Percentiles rank a stretch among this genome's conserved stretches.
These are phyloP conservation scores for Drosophila lowei DNA, from an alignment of 1,140 invertebrate species.

Conservation along the genomic window DNA sequence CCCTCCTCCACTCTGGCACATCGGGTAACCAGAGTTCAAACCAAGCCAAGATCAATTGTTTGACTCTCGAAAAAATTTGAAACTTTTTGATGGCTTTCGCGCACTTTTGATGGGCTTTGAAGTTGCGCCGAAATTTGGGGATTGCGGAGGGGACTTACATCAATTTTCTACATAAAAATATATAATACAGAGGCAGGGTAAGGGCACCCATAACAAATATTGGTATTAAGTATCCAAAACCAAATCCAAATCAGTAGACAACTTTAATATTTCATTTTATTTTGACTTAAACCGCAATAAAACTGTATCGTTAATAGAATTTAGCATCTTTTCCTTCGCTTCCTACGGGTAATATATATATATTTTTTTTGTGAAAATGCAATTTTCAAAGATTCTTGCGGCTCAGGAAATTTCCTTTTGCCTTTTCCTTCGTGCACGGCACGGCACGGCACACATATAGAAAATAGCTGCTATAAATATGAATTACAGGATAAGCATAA, in stretches of 20 bases:
- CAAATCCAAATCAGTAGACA: conserved; percentile 1
- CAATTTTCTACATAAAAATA: background rate
- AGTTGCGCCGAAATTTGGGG: conserved; percentile 18
- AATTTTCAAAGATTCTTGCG: conserved; percentile 65
- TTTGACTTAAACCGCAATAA: conserved; percentile 35
- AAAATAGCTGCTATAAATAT: conserved; percentile 81
- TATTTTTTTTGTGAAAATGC: conserved; percentile 53
- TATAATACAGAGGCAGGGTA: no score
- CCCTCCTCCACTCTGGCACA: no score
- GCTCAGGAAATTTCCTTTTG: conserved; percentile 55
- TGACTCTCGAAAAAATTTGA: conserved; percentile 20
- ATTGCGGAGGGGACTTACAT: background rate
- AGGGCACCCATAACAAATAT: no score
- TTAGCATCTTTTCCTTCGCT: conserved; percentile 8
- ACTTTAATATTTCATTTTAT: conserved; percentile 19
- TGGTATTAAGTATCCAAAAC: no score
- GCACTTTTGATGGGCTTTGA: conserved; percentile 26
- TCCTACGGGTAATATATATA: conserved; percentile 9
- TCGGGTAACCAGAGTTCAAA: conserved; percentile 14
- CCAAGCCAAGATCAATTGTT: conserved; percentile 30
- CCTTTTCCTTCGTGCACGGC: background rate
- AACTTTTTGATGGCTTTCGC: conserved; percentile 16
- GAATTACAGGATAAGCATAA: conserved; percentile 82
- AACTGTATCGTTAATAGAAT: conserved; percentile 44
- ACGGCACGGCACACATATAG: conserved; percentile 34